Evolutionary conservation across 2,797 vertebrate genomes (phyloP).

Genomic region (Lepilemur septentrionalis): DNA sequence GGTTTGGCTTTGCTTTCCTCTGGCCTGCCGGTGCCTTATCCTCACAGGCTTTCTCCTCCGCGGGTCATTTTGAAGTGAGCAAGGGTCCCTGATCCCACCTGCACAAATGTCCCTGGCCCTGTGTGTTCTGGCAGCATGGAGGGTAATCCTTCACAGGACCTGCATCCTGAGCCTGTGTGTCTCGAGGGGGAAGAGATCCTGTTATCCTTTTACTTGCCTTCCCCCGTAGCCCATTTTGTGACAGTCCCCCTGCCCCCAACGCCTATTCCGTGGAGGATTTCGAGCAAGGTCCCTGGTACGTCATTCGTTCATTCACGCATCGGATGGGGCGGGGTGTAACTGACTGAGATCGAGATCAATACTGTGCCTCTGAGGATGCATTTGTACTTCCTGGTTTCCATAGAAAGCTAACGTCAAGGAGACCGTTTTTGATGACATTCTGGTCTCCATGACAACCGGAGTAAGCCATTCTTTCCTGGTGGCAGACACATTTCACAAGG

Average conservation of each 20-base stretch:
- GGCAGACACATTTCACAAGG: background rate
- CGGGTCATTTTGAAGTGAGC: background rate
- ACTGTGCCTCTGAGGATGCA: background rate
- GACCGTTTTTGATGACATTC: background rate
- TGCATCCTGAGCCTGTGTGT: background rate
- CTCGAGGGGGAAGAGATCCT: background rate
- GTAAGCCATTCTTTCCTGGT: background rate
- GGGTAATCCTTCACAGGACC: no score
- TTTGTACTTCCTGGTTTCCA: conserved; percentile 13
- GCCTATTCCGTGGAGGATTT: background rate
- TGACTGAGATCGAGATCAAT: background rate
- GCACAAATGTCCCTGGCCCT: background rate
- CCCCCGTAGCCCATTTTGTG: no score
- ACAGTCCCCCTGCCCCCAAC: background rate
- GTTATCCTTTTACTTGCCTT: background rate
- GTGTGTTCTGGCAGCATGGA: background rate
- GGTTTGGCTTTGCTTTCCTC: background rate
- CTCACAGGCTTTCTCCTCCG: no score
- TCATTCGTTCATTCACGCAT: background rate
- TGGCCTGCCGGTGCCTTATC: background rate
- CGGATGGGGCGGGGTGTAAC: background rate
- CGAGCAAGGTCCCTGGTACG: no score
- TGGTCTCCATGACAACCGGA: conserved; percentile 54
- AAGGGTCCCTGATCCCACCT: no score
- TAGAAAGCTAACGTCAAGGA: background rate